These are phyloP conservation scores for Neodiprion lecontei DNA, from an alignment of 1,140 invertebrate genomes.

Conservation along the genomic window DNA sequence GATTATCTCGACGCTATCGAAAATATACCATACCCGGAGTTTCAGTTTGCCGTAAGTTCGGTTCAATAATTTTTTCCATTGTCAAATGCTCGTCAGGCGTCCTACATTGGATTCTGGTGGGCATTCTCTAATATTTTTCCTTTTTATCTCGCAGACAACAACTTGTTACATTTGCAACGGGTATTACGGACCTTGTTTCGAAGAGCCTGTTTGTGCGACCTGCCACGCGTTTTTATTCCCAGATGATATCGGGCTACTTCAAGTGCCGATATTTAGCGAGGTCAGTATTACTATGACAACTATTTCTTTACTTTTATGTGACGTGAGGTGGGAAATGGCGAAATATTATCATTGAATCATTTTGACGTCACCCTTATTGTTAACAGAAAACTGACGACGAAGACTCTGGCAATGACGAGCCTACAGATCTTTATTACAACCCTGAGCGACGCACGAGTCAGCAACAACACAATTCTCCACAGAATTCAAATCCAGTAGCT, in stretches of 20 bases:
- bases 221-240: constrained; percentile 92
- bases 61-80: constrained; percentile 4
- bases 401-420: constrained; percentile 94
- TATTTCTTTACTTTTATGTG: constrained; percentile 12
- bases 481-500: constrained; percentile 34
- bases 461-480: constrained; percentile 44
- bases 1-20: constrained; percentile 41
- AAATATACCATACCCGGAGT: constrained; percentile 49
- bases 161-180: constrained; percentile 87
- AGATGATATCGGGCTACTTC: constrained; percentile 71
- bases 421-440: constrained; percentile 74
- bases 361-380: background rate
- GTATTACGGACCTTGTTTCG: constrained; percentile 91
- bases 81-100: too few relatives aligned
- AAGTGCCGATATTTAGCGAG: constrained; percentile 66
- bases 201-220: constrained; percentile 89
- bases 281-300: constrained; percentile 39
- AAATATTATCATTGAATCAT: constrained; percentile 33
- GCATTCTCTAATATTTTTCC: background rate
- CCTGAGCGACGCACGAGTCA: constrained; percentile 52
- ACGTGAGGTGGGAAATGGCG: constrained; percentile 24
- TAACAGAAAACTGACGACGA: constrained; percentile 85
- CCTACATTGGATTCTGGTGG: constrained; percentile 16
- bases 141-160: constrained; percentile 62
- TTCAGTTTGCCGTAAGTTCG: constrained; percentile 52